Percentiles rank a stretch among this genome's conserved stretches.
Conservation (phyloP, 2,888 invertebrate species). For the Caenorhabditis becei region DNA sequence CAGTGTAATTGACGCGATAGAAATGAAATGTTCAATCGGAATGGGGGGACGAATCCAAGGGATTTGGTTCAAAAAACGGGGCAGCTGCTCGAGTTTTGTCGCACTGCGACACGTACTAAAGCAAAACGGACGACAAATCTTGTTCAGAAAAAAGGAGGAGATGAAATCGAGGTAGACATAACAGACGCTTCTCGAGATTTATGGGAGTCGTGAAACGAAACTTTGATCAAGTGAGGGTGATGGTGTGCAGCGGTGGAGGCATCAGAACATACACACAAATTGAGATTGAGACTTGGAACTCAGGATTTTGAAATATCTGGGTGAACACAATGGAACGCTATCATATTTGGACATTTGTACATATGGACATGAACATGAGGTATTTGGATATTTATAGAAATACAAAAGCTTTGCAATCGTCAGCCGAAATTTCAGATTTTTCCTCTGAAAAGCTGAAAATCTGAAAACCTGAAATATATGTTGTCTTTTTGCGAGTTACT, state of each 20-base stretch:
- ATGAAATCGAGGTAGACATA: slow-evolving; percentile 27
- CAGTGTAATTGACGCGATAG: slow-evolving; percentile 35
- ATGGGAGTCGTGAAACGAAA: slow-evolving; percentile 4
- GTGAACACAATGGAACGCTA: no score
- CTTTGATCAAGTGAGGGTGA: slow-evolving; percentile 7
- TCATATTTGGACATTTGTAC: no score
- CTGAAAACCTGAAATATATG: background rate
- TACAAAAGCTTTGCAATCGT: no score
- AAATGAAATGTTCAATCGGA: slow-evolving; percentile 37
- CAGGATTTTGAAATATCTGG: background rate
- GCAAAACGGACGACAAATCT: slow-evolving; percentile 35
- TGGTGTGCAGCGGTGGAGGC: background rate
- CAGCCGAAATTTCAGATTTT: no score
- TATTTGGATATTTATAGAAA: no score
- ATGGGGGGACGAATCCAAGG: slow-evolving; percentile 23
- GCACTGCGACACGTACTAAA: slow-evolving; percentile 37
- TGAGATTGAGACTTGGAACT: background rate
- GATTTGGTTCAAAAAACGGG: slow-evolving; percentile 40
- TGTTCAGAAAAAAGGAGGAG: slow-evolving; percentile 38
- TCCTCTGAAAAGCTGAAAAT: background rate
- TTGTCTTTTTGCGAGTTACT: background rate
- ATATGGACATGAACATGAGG: no score
- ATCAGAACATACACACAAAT: background rate
- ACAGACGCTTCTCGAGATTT: slow-evolving; percentile 29
- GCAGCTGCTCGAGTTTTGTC: slow-evolving; percentile 45